phyloP scores from a whole-genome alignment of 2,113 vertebrate species.

The Aepyceros melampus region DNA sequence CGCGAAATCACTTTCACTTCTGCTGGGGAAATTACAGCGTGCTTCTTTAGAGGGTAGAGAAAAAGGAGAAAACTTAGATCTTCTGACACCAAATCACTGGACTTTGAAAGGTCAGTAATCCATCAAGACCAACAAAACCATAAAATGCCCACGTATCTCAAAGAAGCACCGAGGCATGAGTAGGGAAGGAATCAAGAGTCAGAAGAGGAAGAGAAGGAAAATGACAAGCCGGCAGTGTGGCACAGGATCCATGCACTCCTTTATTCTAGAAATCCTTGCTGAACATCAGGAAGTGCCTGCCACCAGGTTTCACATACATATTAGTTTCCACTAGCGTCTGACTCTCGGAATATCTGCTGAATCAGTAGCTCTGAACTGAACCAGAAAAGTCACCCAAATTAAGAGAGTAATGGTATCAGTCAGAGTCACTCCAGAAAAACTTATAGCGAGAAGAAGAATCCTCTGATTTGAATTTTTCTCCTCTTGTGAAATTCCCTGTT shows the following conservation, averaged over 20 bases:
- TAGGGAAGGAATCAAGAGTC: neutral
- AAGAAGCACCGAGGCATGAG: neutral
- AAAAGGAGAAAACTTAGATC: neutral
- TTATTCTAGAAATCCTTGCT: neutral
- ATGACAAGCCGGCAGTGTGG: too few relatives aligned
- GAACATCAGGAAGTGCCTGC: neutral
- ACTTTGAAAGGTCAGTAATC: neutral
- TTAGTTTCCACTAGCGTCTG: neutral
- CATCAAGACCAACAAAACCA: neutral
- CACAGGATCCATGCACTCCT: neutral
- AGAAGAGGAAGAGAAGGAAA: neutral
- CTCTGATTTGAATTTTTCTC: neutral
- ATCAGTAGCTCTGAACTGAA: constrained; percentile 4
- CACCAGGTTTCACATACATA: neutral
- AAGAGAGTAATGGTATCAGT: neutral
- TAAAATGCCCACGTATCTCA: neutral
- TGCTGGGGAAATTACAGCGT: constrained; percentile 56
- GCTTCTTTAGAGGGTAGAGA: neutral
- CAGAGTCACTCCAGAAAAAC: neutral
- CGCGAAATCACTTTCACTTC: constrained; percentile 62
- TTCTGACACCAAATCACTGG: neutral
- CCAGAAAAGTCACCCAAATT: constrained; percentile 11
- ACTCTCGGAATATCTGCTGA: neutral
- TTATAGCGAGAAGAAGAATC: neutral
- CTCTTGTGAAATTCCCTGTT: neutral